phyloP scores from a whole-genome alignment of 2,113 vertebrate species.

The Hoplias malabaricus region DNA sequence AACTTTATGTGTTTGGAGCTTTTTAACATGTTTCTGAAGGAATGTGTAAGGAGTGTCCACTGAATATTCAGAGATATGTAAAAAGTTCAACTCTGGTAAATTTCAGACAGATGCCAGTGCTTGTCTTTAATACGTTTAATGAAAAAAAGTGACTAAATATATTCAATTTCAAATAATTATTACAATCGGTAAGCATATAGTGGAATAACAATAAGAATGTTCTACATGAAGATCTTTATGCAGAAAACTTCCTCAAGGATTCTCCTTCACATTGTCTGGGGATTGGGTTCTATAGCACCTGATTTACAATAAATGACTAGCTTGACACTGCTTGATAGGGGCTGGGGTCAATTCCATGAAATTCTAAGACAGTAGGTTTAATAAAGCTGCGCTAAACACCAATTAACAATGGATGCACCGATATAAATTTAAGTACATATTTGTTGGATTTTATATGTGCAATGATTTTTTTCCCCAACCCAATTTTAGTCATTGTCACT shows the following conservation, averaged over 20 bases:
- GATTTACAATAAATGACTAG: neutral
- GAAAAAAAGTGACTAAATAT: slow-evolving; percentile 67
- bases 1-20: neutral
- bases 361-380: neutral
- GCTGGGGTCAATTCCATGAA: neutral
- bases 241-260: slow-evolving; percentile 69
- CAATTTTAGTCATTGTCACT: too few relatives aligned
- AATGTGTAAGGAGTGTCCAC: neutral
- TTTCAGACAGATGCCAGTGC: neutral
- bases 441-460: too few relatives aligned
- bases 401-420: neutral
- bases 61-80: neutral
- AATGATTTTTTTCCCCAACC: too few relatives aligned
- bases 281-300: slow-evolving; percentile 45
- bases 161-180: slow-evolving; percentile 55
- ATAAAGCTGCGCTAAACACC: neutral
- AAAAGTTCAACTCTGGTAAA: too few relatives aligned
- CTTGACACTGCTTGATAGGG: neutral
- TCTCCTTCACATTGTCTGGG: slow-evolving; percentile 71
- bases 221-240: slow-evolving; percentile 55
- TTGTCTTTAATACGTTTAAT: slow-evolving; percentile 67
- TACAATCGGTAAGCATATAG: slow-evolving; percentile 67
- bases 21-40: neutral
- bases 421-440: too few relatives aligned
- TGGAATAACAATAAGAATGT: slow-evolving; percentile 43